Base-by-base conservation (phyloP, 1,140 invertebrate genomes). In the Cydia pomonella region DNA sequence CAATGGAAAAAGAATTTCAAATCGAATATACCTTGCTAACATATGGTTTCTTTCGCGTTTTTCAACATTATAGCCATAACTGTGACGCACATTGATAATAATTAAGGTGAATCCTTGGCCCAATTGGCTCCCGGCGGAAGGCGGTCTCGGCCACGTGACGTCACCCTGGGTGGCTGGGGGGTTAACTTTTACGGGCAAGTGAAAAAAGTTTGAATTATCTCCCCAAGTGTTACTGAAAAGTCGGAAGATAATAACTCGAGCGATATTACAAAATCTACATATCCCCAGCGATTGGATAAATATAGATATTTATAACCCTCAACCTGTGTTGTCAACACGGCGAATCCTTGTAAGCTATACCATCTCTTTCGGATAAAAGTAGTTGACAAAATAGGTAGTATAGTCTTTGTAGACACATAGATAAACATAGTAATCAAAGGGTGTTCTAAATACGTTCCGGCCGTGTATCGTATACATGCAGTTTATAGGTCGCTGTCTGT, bases 11-110 rank as follows among this genome's bases (percentile, higher is more conserved):
- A 59, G 0, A 10, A 10, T 10, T 23, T 23, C n/a, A 23, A 59
- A 23, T 9, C 10, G 1, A 59, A 10, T 59, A 23, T 3, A 69
- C 29, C 27, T 33, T 2, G 64, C 64, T 41, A 38, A 38, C 64
- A 38, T 41, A 69, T 69, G 27, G 23, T 44, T 47, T 71, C 29
- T 74, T 72, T 72, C 12, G 63, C 73, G 33, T 75, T 74, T 72
- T 50, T 23, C 47, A 69, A 13, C 73, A 44, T 75, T 75, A 76
- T 72, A 73, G 41, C 23, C 18, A 73, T 75, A 79, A 79, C 77
- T 64, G 74, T 38, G 27, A 74, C 71, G 72, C 75, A 79, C 77
- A 76, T 73, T 79, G 75, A 75, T 76, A 77, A 78, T 76, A 79
- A 79, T 79, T 79, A 76, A 73, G 64, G 64, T 29, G 64, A 69